Conservation (phyloP, 2,113 vertebrate species). For the Lampris incognitus region DNA sequence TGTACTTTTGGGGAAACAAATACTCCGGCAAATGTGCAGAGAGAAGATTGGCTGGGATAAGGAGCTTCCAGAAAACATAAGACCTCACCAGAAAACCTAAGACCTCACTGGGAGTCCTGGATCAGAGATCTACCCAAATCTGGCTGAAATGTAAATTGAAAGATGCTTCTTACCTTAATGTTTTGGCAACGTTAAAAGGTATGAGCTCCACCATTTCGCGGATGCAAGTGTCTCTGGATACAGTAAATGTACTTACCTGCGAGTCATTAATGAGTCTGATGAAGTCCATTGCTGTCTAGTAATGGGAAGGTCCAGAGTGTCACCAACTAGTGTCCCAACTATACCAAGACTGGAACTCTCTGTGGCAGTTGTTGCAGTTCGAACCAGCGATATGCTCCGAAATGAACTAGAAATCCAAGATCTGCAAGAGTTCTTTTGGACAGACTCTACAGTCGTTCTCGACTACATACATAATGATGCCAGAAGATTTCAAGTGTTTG, state of each 20-base stretch:
- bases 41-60: no score
- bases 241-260: constrained; percentile 22
- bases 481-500: neutral
- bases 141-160: neutral
- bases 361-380: no score
- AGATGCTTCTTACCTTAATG: constrained; percentile 15
- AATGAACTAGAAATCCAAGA: no score
- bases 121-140: constrained; percentile 11
- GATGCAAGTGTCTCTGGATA: constrained; percentile 28
- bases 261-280: no score
- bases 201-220: constrained; percentile 26
- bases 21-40: no score
- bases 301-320: no score
- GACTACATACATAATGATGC: neutral
- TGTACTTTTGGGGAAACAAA: no score
- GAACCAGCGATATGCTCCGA: neutral
- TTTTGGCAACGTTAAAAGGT: constrained; percentile 1
- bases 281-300: no score
- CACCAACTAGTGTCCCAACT: no score
- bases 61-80: no score
- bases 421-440: no score
- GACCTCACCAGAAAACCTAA: neutral
- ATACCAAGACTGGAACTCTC: no score
- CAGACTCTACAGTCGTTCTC: neutral
- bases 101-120: constrained; percentile 18